These are phyloP conservation scores for Bovichtus diacanthus DNA, from an alignment of 2,797 vertebrate genomes.

Conservation along the genomic window DNA sequence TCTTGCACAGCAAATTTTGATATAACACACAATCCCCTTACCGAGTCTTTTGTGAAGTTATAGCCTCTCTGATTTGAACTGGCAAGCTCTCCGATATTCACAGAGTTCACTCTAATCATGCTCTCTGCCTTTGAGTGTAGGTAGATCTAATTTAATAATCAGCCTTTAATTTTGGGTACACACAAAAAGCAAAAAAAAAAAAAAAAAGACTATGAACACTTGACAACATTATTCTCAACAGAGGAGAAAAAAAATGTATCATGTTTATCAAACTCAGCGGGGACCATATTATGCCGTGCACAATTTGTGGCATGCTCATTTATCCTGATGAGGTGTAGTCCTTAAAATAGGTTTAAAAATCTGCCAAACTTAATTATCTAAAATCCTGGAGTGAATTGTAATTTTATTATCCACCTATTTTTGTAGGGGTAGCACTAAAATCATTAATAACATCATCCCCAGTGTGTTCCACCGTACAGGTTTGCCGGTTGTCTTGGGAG, in stretches of 20 bases:
- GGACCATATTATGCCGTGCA: constrained; percentile 33
- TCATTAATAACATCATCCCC: constrained; percentile 30
- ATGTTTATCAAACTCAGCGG: constrained; percentile 49
- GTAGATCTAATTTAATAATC: constrained; percentile 46
- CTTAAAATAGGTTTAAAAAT: constrained; percentile 36
- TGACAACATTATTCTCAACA: constrained; percentile 21
- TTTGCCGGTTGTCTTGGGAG: constrained; percentile 2
- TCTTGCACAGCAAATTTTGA: constrained; percentile 58
- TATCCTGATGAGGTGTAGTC: constrained; percentile 27
- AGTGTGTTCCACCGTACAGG: not conserved
- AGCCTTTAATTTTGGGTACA: constrained; percentile 40
- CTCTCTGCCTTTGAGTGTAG: constrained; percentile 17
- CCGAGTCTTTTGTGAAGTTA: constrained; percentile 54
- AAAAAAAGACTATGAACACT: constrained; percentile 13
- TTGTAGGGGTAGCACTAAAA: constrained; percentile 3
- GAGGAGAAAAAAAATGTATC: not conserved
- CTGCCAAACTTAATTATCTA: constrained; percentile 33
- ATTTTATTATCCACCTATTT: constrained; percentile 19
- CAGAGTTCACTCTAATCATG: constrained; percentile 47
- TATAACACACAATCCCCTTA: constrained; percentile 40
- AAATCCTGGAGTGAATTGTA: constrained; percentile 21
- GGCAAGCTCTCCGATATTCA: constrained; percentile 39
- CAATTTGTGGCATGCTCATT: constrained; percentile 43
- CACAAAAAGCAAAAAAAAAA: constrained; percentile 21
- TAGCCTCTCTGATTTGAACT: constrained; percentile 51